These are phyloP conservation scores for Turnix velox DNA, from an alignment of 2,113 vertebrate genomes.

Conservation along the genomic window DNA sequence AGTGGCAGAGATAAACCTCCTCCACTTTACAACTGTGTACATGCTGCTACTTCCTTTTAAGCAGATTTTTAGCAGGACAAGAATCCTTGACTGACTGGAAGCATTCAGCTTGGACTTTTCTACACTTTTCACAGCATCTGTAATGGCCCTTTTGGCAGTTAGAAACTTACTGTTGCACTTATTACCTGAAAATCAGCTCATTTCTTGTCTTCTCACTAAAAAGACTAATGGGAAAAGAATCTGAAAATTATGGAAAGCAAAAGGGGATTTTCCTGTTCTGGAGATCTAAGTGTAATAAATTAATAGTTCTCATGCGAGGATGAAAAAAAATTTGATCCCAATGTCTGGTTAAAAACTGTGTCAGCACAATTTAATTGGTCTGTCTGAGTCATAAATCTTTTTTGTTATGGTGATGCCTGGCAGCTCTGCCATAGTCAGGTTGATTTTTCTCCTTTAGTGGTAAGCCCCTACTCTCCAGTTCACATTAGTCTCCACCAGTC, in stretches of 20 bases:
- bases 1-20: background rate
- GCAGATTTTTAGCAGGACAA: background rate
- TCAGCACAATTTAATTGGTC: constrained; percentile 24
- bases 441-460: background rate
- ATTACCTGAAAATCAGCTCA: background rate
- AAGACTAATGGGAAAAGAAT: background rate
- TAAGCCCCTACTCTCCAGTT: background rate
- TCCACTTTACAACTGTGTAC: background rate
- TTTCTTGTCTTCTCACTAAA: background rate
- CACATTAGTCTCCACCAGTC: background rate
- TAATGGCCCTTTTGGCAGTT: background rate
- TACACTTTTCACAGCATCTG: background rate
- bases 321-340: background rate
- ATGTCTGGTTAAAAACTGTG: constrained; percentile 2
- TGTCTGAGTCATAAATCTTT: constrained; percentile 22
- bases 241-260: background rate
- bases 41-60: background rate
- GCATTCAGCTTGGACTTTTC: background rate
- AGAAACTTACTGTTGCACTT: background rate
- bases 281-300: background rate
- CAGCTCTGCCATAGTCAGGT: background rate
- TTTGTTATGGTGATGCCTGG: background rate
- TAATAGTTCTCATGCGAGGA: background rate
- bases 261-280: background rate
- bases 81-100: background rate